These are phyloP conservation scores for Rhagologus leucostigma DNA, from an alignment of 2,113 vertebrate genomes.

Conservation along the genomic window DNA sequence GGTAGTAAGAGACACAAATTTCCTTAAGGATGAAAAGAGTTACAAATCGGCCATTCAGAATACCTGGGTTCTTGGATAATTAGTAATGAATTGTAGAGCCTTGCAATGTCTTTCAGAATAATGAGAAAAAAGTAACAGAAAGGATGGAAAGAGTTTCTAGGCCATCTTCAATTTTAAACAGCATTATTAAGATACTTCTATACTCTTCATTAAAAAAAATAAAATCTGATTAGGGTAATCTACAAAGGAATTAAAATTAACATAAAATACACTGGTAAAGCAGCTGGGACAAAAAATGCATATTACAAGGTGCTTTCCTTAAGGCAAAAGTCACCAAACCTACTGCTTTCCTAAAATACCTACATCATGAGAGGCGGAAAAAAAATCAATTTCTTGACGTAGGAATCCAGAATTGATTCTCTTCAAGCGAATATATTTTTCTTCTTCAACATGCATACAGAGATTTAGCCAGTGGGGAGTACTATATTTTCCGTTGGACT, in stretches of 20 bases:
- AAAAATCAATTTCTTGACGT: neutral
- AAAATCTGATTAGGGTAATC: neutral
- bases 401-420: neutral
- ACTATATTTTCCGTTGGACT: neutral
- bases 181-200: neutral
- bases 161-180: neutral
- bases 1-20: neutral
- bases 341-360: neutral
- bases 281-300: neutral
- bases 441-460: neutral
- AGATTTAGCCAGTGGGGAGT: neutral
- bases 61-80: neutral
- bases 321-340: neutral
- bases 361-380: fast-evolving
- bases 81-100: neutral
- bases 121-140: neutral
- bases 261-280: neutral
- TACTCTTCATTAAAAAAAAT: neutral
- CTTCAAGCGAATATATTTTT: neutral
- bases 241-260: neutral
- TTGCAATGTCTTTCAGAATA: neutral
- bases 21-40: neutral
- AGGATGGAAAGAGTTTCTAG: neutral
- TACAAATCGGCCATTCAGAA: neutral
- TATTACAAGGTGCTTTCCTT: neutral